Conservation (phyloP, 1,140 invertebrate species). For the Nasonia giraulti region DNA sequence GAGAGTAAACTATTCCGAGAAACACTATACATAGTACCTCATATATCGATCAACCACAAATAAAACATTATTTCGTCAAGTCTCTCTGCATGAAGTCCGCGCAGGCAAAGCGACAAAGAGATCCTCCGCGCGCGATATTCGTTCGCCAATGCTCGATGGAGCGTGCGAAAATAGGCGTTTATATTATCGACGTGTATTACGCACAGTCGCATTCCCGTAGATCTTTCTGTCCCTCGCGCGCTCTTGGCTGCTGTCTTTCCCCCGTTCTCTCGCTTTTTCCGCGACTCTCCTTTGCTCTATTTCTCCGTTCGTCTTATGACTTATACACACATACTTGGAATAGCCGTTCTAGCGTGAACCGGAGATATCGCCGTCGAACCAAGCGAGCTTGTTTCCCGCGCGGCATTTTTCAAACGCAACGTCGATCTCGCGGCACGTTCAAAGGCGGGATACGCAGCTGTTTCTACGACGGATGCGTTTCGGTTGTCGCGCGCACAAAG, state of each 20-base stretch:
- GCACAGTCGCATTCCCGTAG: too few species aligned
- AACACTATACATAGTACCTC: too few species aligned
- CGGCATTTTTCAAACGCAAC: constrained; percentile 9
- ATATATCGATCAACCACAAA: too few species aligned
- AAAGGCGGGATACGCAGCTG: too few species aligned
- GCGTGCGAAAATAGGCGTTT: background rate
- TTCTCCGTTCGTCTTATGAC: constrained; percentile 26
- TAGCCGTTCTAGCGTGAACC: constrained; percentile 35
- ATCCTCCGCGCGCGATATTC: background rate
- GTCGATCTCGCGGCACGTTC: background rate
- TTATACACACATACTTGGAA: constrained; percentile 12
- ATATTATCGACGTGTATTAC: background rate
- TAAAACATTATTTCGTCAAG: too few species aligned
- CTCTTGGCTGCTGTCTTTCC: background rate
- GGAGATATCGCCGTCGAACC: constrained; percentile 34
- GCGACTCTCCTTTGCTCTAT: background rate
- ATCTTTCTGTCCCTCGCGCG: constrained; percentile 3
- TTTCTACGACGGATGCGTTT: too few species aligned
- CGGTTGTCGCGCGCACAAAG: too few species aligned
- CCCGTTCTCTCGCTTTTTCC: background rate
- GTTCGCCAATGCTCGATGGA: background rate
- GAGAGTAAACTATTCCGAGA: too few species aligned
- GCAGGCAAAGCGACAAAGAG: background rate
- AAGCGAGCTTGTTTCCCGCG: background rate
- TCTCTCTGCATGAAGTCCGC: too few species aligned